Evolutionary conservation across 2,113 vertebrate species (phyloP).

Genomic region (Rhodinocichla rosea): DNA sequence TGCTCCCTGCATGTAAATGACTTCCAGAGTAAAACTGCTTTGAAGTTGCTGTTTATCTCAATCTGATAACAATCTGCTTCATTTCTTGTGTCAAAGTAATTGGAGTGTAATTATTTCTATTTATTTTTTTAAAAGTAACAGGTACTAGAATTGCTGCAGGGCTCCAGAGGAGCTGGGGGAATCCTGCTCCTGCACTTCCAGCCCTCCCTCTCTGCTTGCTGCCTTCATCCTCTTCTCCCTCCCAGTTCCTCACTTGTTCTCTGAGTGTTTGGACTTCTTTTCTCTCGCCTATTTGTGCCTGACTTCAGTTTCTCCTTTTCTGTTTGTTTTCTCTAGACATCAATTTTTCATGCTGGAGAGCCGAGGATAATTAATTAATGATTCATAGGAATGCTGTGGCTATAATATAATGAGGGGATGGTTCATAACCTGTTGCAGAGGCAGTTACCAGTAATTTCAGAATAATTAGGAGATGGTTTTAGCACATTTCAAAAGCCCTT

Average conservation of each 20-base stretch:
- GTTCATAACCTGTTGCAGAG: constrained; percentile 39
- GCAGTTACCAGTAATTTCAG: constrained; percentile 21
- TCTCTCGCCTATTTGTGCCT: background rate
- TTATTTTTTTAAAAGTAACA: background rate
- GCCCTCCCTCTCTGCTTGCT: background rate
- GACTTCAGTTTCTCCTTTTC: background rate
- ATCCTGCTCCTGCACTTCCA: background rate
- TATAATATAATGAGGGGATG: constrained; percentile 26
- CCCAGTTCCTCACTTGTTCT: background rate
- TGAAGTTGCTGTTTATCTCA: constrained; percentile 57
- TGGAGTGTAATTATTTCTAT: constrained; percentile 46
- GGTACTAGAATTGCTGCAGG: constrained; percentile 56
- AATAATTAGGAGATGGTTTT: constrained; percentile 19
- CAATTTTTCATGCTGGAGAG: constrained; percentile 47
- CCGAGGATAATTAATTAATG: constrained; percentile 56
- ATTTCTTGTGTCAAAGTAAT: constrained; percentile 68
- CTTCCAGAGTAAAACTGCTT: constrained; percentile 27
- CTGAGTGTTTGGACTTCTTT: background rate
- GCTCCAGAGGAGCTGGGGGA: constrained; percentile 24
- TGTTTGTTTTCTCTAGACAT: constrained; percentile 46
- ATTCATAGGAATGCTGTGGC: constrained; percentile 39
- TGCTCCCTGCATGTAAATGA: background rate
- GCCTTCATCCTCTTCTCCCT: background rate
- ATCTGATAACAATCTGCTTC: constrained; percentile 70
- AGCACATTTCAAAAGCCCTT: background rate